Percentiles rank a stretch among this genome's conserved stretches.
Evolutionary conservation across 2,888 invertebrate genomes (phyloP).

Genomic region (Microctonus aethiopoides): DNA sequence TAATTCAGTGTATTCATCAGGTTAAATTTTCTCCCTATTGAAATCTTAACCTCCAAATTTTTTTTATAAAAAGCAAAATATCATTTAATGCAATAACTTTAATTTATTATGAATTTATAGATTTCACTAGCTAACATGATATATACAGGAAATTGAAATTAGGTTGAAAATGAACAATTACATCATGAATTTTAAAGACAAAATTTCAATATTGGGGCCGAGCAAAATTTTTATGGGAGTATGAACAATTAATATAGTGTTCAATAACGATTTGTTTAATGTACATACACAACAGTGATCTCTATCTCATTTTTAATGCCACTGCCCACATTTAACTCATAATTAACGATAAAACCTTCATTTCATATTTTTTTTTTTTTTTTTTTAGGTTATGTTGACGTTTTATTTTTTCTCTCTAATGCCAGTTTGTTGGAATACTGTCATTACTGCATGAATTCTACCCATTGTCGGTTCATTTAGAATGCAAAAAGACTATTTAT

Average conservation of each 20-base stretch:
- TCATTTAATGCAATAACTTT: neutral
- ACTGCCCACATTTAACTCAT: constrained; percentile 62
- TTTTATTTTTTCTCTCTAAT: constrained; percentile 46
- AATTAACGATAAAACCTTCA: constrained; percentile 61
- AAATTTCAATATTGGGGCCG: constrained; percentile 16
- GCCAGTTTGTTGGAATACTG: constrained; percentile 63
- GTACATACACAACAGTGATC: constrained; percentile 53
- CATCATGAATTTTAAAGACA: constrained; percentile 12
- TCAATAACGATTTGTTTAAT: constrained; percentile 40
- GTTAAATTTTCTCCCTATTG: neutral
- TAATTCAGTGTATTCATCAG: too few species aligned
- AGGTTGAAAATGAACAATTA: neutral
- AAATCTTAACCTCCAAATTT: neutral
- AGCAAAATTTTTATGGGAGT: constrained; percentile 24
- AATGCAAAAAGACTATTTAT: constrained; percentile 7
- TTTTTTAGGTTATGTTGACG: constrained; percentile 26
- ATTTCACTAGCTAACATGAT: neutral
- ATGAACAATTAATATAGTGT: constrained; percentile 41
- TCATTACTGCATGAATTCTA: constrained; percentile 42
- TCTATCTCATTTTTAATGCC: constrained; percentile 53
- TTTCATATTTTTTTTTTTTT: constrained; percentile 40
- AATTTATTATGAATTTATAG: neutral
- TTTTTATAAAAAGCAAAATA: neutral
- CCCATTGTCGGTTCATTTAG: constrained; percentile 15
- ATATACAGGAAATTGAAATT: neutral